Percentiles rank a stretch among this genome's conserved stretches.
Evolutionary conservation across 2,113 vertebrate genomes (phyloP).

Genomic region (Sminthopsis crassicaudata): DNA sequence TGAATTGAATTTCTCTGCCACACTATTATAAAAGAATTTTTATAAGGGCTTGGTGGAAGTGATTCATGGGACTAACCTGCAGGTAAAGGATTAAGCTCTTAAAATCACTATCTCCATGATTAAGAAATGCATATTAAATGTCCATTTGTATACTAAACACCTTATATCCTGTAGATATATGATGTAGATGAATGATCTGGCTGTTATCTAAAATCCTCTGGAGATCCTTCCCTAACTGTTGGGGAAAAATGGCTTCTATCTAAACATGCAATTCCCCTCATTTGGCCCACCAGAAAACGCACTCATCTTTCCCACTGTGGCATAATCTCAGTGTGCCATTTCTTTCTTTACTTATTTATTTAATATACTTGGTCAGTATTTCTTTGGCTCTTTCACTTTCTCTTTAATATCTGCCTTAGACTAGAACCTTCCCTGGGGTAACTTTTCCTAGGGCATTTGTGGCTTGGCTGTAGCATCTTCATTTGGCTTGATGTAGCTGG

Average conservation of each 20-base stretch:
- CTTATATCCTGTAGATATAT: constrained; percentile 21
- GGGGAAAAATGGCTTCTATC: background rate
- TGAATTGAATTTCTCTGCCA: background rate
- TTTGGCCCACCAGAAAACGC: constrained; percentile 3
- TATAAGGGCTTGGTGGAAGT: constrained; percentile 31
- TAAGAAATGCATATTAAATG: constrained; percentile 21
- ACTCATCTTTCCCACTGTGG: background rate
- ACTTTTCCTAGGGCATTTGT: constrained; percentile 9
- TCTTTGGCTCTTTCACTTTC: background rate
- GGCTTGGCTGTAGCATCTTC: background rate
- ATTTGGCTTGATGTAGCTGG: background rate
- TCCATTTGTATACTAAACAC: background rate
- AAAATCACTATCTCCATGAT: constrained; percentile 37
- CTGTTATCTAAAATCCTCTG: constrained; percentile 29
- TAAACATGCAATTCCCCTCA: background rate
- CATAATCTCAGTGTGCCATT: background rate
- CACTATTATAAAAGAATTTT: constrained; percentile 27
- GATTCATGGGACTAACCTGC: constrained; percentile 32
- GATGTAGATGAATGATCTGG: background rate
- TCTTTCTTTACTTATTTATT: background rate
- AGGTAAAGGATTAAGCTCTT: background rate
- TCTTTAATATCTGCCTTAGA: constrained; percentile 13
- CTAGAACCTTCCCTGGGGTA: constrained; percentile 29
- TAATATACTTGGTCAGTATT: background rate
- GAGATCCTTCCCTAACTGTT: background rate